Conservation (phyloP, 2,113 vertebrate species). For the Otis tarda region DNA sequence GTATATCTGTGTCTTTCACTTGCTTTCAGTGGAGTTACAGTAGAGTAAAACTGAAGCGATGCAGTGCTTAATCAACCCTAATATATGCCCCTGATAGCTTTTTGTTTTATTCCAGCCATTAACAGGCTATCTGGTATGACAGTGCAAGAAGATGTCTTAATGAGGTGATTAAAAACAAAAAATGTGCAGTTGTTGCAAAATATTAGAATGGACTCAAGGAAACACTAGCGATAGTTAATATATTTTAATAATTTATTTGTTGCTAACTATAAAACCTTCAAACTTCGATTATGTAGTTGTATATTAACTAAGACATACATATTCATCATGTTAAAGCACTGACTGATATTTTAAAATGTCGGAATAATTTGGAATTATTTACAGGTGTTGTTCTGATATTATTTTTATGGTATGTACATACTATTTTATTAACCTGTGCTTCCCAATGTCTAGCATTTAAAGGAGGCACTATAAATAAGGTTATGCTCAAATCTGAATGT, state of each 20-base stretch:
- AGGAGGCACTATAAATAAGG: background rate
- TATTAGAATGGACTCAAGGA: constrained; percentile 27
- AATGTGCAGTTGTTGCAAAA: constrained; percentile 60
- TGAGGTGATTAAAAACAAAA: constrained; percentile 72
- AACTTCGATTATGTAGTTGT: background rate
- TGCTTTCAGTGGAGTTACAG: background rate
- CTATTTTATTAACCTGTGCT: background rate
- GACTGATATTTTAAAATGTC: background rate
- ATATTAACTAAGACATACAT: background rate
- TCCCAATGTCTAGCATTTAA: background rate
- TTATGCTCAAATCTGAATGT: background rate
- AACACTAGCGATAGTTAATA: constrained; percentile 31
- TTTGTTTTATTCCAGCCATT: constrained; percentile 67
- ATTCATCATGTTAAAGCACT: background rate
- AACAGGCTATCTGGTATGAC: constrained; percentile 61
- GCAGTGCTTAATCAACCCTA: background rate
- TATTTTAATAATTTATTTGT: constrained; percentile 4
- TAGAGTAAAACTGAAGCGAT: background rate
- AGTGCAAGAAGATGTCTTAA: constrained; percentile 65
- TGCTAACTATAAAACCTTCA: constrained; percentile 13
- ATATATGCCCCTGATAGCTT: constrained; percentile 40
- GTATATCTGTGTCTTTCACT: background rate
- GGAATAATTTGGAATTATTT: background rate
- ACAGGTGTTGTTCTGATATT: background rate
- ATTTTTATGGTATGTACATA: background rate